Conservation (phyloP, 1,140 invertebrate genomes). For the Brachionus koreanus region DNA sequence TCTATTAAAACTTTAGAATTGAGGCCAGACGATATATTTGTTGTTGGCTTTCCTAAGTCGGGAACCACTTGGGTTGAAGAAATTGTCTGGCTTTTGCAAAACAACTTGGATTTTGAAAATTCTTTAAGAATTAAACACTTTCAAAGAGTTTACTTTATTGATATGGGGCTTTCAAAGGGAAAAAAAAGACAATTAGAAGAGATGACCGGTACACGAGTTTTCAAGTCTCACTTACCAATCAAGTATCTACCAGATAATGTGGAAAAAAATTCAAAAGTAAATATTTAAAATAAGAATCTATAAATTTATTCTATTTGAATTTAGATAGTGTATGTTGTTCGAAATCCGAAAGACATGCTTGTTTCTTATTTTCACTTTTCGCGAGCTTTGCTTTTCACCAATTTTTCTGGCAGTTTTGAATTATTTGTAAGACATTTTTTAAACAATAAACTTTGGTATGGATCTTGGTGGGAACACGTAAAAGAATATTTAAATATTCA, state of each 20-base stretch:
- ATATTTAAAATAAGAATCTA: not conserved
- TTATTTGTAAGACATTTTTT: not conserved
- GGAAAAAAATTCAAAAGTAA: not conserved
- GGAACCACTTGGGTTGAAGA: slow-evolving; percentile 25
- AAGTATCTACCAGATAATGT: not conserved
- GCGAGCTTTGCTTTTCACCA: not conserved
- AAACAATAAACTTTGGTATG: not conserved
- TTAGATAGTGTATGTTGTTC: not conserved
- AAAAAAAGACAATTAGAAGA: not conserved
- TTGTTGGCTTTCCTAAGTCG: slow-evolving; percentile 3
- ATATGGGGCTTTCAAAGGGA: not conserved
- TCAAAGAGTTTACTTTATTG: not conserved
- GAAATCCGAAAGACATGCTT: slow-evolving; percentile 16
- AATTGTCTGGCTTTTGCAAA: slow-evolving; percentile 10
- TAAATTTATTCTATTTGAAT: not conserved
- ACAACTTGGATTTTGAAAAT: not conserved
- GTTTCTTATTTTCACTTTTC: not conserved
- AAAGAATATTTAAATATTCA: not conserved
- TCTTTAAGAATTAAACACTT: not conserved
- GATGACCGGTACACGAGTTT: not conserved
- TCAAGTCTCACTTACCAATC: slow-evolving; percentile 24
- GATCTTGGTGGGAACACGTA: slow-evolving; percentile 23
- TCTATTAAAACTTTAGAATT: not conserved
- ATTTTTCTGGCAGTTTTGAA: not conserved
- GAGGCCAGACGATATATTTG: slow-evolving; percentile 11